Conservation (phyloP, 2,113 vertebrate genomes). For the Callorhinus ursinus region DNA sequence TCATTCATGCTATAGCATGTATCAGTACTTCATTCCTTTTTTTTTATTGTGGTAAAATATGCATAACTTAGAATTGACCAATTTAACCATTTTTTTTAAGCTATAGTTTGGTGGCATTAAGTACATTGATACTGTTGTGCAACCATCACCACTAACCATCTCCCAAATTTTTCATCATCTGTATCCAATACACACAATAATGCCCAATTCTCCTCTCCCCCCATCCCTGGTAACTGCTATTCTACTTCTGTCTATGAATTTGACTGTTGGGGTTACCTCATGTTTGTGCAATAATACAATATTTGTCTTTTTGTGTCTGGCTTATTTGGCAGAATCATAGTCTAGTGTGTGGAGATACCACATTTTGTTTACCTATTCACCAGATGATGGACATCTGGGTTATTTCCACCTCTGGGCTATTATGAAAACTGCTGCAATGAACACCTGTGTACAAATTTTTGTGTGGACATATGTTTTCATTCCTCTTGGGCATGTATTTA, state of each 20-base stretch:
- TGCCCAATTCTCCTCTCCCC: neutral
- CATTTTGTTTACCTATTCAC: neutral
- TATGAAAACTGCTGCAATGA: neutral
- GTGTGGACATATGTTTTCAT: neutral
- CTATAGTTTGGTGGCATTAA: neutral
- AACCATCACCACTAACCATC: neutral
- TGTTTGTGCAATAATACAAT: neutral
- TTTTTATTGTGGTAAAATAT: neutral
- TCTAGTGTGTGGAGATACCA: neutral
- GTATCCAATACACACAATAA: neutral
- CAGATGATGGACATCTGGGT: neutral
- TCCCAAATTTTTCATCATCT: neutral
- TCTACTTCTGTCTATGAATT: neutral
- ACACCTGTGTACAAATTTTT: neutral
- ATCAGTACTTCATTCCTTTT: neutral
- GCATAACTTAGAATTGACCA: neutral
- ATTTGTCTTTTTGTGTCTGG: constrained; percentile 9
- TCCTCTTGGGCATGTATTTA: neutral
- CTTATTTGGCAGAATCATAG: neutral
- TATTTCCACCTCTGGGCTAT: neutral
- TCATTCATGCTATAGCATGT: neutral
- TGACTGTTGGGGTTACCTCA: neutral
- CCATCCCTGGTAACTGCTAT: neutral
- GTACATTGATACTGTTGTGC: neutral
- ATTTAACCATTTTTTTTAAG: constrained; percentile 17